phyloP scores from a whole-genome alignment of 2,113 vertebrate species.

The Tupaia tana region DNA sequence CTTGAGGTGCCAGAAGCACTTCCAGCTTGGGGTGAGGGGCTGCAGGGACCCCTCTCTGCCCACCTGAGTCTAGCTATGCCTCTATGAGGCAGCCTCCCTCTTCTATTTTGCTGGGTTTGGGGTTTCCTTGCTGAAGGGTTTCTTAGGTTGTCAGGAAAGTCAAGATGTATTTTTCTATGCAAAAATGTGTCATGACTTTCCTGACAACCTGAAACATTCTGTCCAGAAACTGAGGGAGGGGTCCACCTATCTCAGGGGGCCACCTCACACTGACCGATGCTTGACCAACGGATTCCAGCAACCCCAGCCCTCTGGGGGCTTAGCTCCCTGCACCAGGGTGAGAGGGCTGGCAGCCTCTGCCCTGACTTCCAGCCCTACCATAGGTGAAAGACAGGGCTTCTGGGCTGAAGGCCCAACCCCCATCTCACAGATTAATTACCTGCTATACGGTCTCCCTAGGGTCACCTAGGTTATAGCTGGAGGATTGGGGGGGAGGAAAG shows the following conservation, averaged over 20 bases:
- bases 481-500: neutral
- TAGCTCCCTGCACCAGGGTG: neutral
- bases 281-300: neutral
- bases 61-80: neutral
- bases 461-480: neutral
- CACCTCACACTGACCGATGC: neutral
- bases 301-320: neutral
- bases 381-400: neutral
- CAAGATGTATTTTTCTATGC: too few relatives aligned
- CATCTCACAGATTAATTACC: neutral
- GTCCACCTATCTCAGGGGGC: neutral
- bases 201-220: neutral
- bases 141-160: too few relatives aligned
- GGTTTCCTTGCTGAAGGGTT: neutral
- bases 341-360: rapidly evolving
- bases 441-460: neutral
- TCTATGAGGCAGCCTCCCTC: neutral
- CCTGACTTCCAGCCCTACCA: neutral
- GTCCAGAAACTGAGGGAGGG: neutral
- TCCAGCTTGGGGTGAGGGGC: neutral
- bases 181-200: too few relatives aligned
- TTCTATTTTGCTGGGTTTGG: neutral
- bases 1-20: neutral
- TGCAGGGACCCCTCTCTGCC: neutral
- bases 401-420: neutral